phyloP scores from a whole-genome alignment of 2,888 invertebrate genomes.

The Harpalus rufipes region DNA sequence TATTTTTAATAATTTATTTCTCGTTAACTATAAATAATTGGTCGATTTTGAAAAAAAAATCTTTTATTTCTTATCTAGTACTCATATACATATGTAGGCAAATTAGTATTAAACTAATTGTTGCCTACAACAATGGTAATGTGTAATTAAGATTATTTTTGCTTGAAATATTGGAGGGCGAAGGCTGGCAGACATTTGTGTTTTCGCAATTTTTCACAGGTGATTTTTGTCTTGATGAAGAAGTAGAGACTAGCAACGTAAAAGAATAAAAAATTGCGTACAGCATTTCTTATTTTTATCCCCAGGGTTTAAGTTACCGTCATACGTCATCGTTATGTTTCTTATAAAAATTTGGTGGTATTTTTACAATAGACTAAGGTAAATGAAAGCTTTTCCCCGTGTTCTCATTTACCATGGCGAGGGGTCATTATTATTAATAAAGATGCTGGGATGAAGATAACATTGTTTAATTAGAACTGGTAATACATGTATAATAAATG shows the following conservation, averaged over 20 bases:
- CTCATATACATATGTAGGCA: too few species aligned
- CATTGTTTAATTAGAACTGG: conserved; percentile 28
- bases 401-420: conserved; percentile 16
- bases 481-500: conserved; percentile 30
- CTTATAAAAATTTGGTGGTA: conserved; percentile 43
- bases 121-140: neutral
- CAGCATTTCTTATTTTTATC: conserved; percentile 49
- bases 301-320: conserved; percentile 43
- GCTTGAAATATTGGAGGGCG: neutral
- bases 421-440: conserved; percentile 35
- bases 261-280: conserved; percentile 52
- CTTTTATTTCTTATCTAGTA: too few species aligned
- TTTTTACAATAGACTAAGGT: conserved; percentile 27
- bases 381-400: conserved; percentile 16
- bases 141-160: neutral
- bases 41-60: too few species aligned
- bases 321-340: conserved; percentile 47
- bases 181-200: neutral
- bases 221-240: conserved; percentile 38
- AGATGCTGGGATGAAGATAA: conserved; percentile 18
- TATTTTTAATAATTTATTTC: too few species aligned
- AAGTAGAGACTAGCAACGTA: conserved; percentile 27
- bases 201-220: conserved; percentile 29
- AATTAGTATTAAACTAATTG: neutral
- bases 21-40: too few species aligned